phyloP scores from a whole-genome alignment of 2,113 vertebrate species.

The Myiagra hebetior region DNA sequence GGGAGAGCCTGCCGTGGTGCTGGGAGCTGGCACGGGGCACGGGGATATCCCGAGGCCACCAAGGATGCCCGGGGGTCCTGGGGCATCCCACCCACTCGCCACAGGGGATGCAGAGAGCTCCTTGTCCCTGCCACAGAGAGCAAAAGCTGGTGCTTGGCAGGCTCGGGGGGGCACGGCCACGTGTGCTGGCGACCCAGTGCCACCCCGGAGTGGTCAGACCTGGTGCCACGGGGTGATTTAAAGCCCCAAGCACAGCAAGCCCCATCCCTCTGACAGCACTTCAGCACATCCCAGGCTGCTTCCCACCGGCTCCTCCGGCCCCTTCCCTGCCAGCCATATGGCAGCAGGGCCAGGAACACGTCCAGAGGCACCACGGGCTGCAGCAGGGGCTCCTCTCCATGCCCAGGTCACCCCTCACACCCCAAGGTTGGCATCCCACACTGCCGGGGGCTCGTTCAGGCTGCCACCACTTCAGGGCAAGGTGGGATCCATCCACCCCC shows the following conservation, averaged over 20 bases:
- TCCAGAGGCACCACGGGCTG: not conserved
- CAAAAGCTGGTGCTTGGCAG: not conserved
- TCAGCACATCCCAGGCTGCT: not conserved
- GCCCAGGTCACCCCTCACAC: not conserved
- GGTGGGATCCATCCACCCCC: rapidly evolving
- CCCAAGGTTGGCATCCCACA: not conserved
- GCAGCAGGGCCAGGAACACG: rapidly evolving
- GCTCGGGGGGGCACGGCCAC: not conserved
- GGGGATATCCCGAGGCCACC: not conserved
- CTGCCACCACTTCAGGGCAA: rapidly evolving
- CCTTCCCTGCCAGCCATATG: not conserved
- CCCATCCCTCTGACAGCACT: rapidly evolving
- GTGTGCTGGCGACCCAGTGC: rapidly evolving
- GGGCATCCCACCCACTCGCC: not conserved
- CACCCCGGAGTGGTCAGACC: not conserved
- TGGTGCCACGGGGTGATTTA: not conserved
- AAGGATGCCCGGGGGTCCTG: not conserved
- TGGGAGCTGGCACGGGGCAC: not conserved
- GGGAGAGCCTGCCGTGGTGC: not conserved
- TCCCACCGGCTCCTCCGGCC: not conserved
- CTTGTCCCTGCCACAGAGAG: not conserved
- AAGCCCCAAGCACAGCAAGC: not conserved
- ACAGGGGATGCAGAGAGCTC: not conserved
- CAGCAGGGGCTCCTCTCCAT: not conserved
- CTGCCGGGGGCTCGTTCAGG: not conserved